Evolutionary conservation across 1,140 invertebrate genomes (phyloP), one percentile per base, ranked within the genome.

Genomic region (Saxidomus purpurata): DNA sequence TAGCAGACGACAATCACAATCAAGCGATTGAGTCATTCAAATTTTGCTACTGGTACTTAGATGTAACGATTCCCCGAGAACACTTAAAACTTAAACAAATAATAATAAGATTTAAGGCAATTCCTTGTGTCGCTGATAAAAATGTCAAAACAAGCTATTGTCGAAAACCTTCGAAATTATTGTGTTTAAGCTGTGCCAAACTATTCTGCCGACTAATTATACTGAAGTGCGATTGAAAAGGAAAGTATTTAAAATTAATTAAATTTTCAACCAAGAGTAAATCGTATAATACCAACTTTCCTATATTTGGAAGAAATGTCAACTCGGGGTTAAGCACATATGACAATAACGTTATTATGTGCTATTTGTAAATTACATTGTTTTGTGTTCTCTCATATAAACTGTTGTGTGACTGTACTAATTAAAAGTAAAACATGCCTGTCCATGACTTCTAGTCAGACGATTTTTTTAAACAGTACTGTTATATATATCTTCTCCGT

Each of bases 181-280:
- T 28, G 59, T 63, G 4, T 63, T 8, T 9, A 19, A 28, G 22
- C 11, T 63, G 25, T 22, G 11, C 22, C 25, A 25, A 25, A 1
- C n/a, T 3, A n/a, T 63, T 63, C 59, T 28, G 25, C n/a, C 28
- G 1, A 17, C 67, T 71, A 71, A 71, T 71, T 71, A 71, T 38
- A 71, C 15, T 28, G 67, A 19, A 2, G 67, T 71, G 36, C 67
- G 6, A 22, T 71, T 71, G 67, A 38, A 63, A 63, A 63, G 25
- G 59, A 63, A 63, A 63, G 59, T 63, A 63, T 63, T 63, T 63
- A 63, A 28, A 63, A 63, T 63, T 63, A 63, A 71, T 71, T 71
- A 71, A 71, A 71, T 15, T 63, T 71, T 71, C 67, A 71, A n/a
- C 67, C 36, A n/a, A 71, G 36, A 15, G 34, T 17, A 71, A 67